Conservation (phyloP, 1,140 invertebrate genomes). For the Macrostomum lignano region DNA sequence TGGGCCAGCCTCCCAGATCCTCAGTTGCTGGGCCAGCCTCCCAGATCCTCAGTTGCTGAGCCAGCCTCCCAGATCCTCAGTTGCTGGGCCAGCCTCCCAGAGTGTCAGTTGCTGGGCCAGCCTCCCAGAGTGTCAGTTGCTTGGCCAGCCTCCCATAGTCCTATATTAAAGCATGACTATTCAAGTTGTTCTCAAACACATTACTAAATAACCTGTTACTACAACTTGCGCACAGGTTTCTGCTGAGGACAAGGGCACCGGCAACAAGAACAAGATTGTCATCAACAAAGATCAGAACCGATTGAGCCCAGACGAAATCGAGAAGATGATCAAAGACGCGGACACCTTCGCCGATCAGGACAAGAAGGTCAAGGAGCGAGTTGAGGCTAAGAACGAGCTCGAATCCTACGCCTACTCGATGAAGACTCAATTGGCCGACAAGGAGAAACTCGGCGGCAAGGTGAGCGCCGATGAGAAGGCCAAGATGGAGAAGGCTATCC, state of each 20-base stretch:
- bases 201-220: too few relatives aligned
- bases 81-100: too few relatives aligned
- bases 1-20: too few relatives aligned
- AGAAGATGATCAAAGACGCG: constrained; percentile 7
- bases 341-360: constrained; percentile 6
- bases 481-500: background rate
- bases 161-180: too few relatives aligned
- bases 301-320: constrained; percentile 8
- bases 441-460: constrained; percentile 86
- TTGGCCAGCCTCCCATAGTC: too few relatives aligned
- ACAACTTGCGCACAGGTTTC: too few relatives aligned
- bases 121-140: too few relatives aligned
- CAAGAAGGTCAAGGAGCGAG: constrained; percentile 44
- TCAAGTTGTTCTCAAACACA: too few relatives aligned
- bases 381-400: constrained; percentile 56
- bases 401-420: constrained; percentile 90
- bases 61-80: too few relatives aligned
- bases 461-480: constrained; percentile 55
- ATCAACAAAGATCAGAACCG: constrained; percentile 95
- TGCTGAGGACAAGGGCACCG: constrained; percentile 76
- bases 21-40: too few relatives aligned
- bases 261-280: constrained; percentile 85
- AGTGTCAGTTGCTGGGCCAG: too few relatives aligned
- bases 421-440: constrained; percentile 84
- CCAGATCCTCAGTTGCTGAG: too few relatives aligned